Evolutionary conservation across 1,140 invertebrate species (phyloP).

Genomic region (Ooceraea biroi): DNA sequence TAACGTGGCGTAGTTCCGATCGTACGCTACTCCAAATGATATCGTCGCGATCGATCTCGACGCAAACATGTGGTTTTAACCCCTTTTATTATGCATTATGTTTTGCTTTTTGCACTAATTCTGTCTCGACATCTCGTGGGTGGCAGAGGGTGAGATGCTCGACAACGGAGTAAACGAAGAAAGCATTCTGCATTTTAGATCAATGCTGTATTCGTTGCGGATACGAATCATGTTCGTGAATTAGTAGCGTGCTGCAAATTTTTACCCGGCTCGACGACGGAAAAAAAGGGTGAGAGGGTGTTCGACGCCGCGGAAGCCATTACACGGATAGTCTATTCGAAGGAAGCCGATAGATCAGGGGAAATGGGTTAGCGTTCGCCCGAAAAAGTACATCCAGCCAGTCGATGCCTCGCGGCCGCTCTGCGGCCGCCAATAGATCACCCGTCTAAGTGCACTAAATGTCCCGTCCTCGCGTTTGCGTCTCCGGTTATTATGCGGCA

Average conservation of each 20-base stretch:
- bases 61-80: not conserved
- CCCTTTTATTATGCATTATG: no score
- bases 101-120: no score
- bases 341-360: conserved; percentile 73
- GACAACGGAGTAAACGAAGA: no score
- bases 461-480: conserved; percentile 67
- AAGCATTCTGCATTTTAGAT: no score
- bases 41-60: not conserved
- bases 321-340: conserved; percentile 66
- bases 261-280: conserved; percentile 7
- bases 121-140: no score
- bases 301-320: conserved; percentile 47
- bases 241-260: conserved; percentile 17
- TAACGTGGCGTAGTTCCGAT: not conserved
- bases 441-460: conserved; percentile 78
- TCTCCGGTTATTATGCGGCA: conserved; percentile 72
- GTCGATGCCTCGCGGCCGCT: conserved; percentile 57
- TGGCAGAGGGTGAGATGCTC: no score
- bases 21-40: not conserved
- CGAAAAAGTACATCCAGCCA: conserved; percentile 72
- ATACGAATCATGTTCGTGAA: not conserved
- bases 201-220: no score
- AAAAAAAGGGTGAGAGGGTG: conserved; percentile 35
- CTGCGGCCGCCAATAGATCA: conserved; percentile 76
- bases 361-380: conserved; percentile 68